Evolutionary conservation across 2,888 invertebrate species (phyloP), one percentile per base, ranked within the genome.

Genomic region (Acanthococcus lagerstroemiae): DNA sequence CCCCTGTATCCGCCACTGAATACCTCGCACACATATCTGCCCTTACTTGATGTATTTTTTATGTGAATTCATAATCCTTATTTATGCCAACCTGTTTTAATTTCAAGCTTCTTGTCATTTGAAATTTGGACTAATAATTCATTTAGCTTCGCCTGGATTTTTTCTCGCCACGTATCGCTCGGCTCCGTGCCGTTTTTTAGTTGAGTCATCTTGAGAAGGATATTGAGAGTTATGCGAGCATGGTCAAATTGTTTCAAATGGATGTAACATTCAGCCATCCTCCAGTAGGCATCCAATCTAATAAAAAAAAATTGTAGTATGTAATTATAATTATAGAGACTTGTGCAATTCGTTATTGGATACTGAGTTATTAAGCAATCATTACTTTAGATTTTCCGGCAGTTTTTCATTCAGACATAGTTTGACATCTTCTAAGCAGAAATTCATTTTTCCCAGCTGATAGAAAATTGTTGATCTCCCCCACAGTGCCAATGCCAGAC

Each of bases 231-330:
- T 0, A 88, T 83, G 72, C 83, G 82, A 0, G 86, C 83, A 69
- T 83, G 80, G 0, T 82, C 79, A 0, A 76, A 74, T 70, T 86
- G 84, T 0, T 80, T 80, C 68, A 83, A 75, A 12, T 80, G 83
- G 80, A 78, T 77, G 72, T 87, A 86, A 68, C 86, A 86, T 65
- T 84, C 80, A 0, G 84, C 84, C 82, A 87, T 83, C 70, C 83
- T 78, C 77, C 83, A 82, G 73, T 85, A 88, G 69, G 86, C 84
- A 67, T 84, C 83, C 0, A 82, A 79, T 68, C 85, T 82, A 76
- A n/a, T n/a, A n/a, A n/a, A n/a, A n/a, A n/a, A n/a, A n/a, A n/a
- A n/a, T n/a, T n/a, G n/a, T n/a, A n/a, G n/a, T n/a, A n/a, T n/a
- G n/a, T n/a, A n/a, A n/a, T n/a, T n/a, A n/a, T n/a, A n/a, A n/a